These are phyloP conservation scores for Syrmaticus mikado DNA, from an alignment of 2,113 vertebrate genomes.

Conservation along the genomic window DNA sequence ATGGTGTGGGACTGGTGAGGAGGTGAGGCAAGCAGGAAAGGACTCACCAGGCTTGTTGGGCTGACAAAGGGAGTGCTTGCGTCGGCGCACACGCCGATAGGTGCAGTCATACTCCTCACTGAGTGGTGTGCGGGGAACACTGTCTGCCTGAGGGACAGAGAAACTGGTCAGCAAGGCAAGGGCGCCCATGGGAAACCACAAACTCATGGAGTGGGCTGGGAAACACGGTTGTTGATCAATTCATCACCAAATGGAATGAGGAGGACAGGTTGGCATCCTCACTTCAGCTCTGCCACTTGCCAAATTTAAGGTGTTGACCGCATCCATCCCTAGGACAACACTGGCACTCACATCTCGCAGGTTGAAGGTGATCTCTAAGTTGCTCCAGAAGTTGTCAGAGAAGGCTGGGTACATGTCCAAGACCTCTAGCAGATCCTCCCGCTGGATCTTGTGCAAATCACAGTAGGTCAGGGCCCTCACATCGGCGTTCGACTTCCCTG, in stretches of 20 bases:
- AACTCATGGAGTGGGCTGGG: not conserved
- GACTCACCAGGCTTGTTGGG: conserved; percentile 86
- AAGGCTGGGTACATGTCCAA: conserved; percentile 98
- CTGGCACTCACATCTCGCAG: conserved; percentile 91
- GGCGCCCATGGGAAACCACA: not conserved
- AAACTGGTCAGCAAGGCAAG: not conserved
- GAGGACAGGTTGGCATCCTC: not conserved
- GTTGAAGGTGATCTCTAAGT: conserved; percentile 97
- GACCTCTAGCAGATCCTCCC: conserved; percentile 94
- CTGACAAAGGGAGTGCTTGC: conserved; percentile 77
- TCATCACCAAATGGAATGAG: not conserved
- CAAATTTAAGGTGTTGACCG: not conserved
- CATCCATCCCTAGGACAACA: not conserved
- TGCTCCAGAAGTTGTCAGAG: conserved; percentile 93
- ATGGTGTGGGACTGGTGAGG: not conserved
- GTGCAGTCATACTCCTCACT: conserved; percentile 86
- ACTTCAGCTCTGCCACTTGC: not conserved
- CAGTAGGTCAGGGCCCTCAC: conserved; percentile 97
- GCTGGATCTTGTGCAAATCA: conserved; percentile 95
- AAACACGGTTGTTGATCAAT: not conserved
- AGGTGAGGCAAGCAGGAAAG: not conserved
- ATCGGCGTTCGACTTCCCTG: conserved; percentile 92
- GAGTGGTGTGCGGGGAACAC: conserved; percentile 85
- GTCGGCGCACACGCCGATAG: conserved; percentile 77
- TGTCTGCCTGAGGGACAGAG: conserved; percentile 85